A percentile compares a stretch with the other conserved stretches of the same genome.
Evolutionary conservation across 2,113 vertebrate genomes (phyloP).

Genomic region (Felis chaus): DNA sequence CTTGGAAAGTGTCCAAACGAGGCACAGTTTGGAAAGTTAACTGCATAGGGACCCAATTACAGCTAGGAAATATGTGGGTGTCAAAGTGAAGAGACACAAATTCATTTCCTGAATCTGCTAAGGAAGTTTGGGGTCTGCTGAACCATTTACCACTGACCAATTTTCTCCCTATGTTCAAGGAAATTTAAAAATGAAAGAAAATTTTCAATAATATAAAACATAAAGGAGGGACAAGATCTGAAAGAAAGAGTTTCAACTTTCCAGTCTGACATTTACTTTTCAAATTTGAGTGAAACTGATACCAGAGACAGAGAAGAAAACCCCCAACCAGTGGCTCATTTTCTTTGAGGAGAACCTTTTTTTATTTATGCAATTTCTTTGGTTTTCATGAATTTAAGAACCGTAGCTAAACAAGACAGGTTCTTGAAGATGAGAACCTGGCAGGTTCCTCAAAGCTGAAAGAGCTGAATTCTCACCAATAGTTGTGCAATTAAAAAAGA

Average conservation of each 20-base stretch:
- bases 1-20: neutral
- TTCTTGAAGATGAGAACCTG: neutral
- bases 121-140: neutral
- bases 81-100: neutral
- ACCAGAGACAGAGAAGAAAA: neutral
- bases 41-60: neutral
- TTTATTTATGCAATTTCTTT: neutral
- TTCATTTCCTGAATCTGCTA: neutral
- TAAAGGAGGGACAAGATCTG: neutral
- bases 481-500: neutral
- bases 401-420: neutral
- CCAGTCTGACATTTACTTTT: neutral
- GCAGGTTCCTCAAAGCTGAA: neutral
- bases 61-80: neutral
- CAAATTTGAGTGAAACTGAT: neutral
- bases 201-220: neutral
- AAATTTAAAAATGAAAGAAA: slow-evolving; percentile 32
- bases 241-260: neutral
- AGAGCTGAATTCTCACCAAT: neutral
- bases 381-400: neutral
- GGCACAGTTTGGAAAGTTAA: neutral
- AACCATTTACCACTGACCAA: neutral
- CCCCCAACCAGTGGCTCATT: neutral
- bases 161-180: neutral
- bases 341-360: neutral